Evolutionary conservation across 2,797 vertebrate genomes (phyloP), one percentile per base, ranked within the genome.

Genomic region (Steatocranus sp.): DNA sequence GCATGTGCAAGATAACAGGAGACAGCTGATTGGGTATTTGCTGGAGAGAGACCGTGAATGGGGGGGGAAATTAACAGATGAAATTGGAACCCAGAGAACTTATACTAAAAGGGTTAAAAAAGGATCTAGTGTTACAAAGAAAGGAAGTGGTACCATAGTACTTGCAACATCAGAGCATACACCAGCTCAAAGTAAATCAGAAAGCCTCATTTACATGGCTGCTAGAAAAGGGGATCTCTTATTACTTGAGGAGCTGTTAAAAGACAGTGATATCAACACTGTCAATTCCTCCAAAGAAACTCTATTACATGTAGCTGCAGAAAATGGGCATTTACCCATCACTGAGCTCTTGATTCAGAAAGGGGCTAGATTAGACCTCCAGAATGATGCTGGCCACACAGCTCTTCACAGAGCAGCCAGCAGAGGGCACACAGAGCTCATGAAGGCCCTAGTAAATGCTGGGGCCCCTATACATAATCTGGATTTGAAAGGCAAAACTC

Each of bases 1-100:
- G 75, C 91, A 81, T 15, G 88, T 96, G 68, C 82, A 88, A 85
- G 96, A 97, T 87, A 90, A 95, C 49, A 94, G 93, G 88, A 96
- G 96, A 86, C 97, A 97, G 83, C 5, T 97, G 82, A 92, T 97
- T 87, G 97, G 96, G 17, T 97, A 97, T 87, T 92, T 97, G 83
- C 82, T 97, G 0, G 95, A 97, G 87, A 97, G 94, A 86, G 96
- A 97, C 61, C 91, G 92, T 56, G 84, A 91, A 12, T 90, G 85
- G 73, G 75, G 84, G 63, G 77, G 43, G 51, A 94, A 87, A 11
- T 77, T 49, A n/a, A 76, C 75, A 6, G 23, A 84, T 82, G 80
- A 41, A 51, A 27, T 1, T 75, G 43, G 6, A 51, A 41, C 34
- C 50, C 51, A 85, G 86, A 92, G 68, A 66, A 53, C 6, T 49